phyloP scores from a whole-genome alignment of 2,113 vertebrate genomes.

The Ellobius talpinus region DNA sequence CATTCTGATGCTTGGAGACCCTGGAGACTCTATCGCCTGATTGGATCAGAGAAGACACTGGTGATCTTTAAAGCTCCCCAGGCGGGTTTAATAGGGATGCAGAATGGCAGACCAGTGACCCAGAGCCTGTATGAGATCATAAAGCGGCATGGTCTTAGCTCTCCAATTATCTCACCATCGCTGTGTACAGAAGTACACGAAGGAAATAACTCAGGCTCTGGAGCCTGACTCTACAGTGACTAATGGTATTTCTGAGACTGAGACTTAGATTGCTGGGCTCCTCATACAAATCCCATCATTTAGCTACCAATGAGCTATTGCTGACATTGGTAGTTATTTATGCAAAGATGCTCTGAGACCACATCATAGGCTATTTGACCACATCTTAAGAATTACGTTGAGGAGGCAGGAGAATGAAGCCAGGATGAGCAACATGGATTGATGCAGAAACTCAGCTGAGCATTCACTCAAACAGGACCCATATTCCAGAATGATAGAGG shows the following conservation, averaged over 20 bases:
- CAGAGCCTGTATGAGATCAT: conserved; percentile 14
- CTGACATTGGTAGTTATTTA: conserved; percentile 28
- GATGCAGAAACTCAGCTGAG: background rate
- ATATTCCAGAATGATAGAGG: background rate
- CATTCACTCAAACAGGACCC: background rate
- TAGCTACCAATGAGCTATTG: background rate
- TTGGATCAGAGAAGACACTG: background rate
- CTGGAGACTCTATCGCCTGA: conserved; percentile 4
- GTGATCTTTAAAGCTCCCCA: conserved; percentile 36
- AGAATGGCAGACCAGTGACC: conserved; percentile 23
- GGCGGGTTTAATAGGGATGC: conserved; percentile 53
- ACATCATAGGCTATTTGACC: background rate
- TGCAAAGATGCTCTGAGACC: background rate
- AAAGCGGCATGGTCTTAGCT: conserved; percentile 7
- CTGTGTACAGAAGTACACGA: background rate
- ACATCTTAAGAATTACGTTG: background rate
- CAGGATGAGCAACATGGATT: background rate
- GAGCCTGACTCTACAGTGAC: background rate
- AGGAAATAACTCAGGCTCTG: conserved; percentile 9
- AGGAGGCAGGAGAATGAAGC: background rate
- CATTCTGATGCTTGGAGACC: background rate
- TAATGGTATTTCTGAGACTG: conserved; percentile 35
- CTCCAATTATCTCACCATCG: conserved; percentile 47
- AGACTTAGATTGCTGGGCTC: background rate
- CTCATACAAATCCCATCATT: background rate